Percentiles rank a stretch among this genome's conserved stretches.
Evolutionary conservation across 2,797 vertebrate genomes (phyloP).

Genomic region (Melanotaenia maccullochi): DNA sequence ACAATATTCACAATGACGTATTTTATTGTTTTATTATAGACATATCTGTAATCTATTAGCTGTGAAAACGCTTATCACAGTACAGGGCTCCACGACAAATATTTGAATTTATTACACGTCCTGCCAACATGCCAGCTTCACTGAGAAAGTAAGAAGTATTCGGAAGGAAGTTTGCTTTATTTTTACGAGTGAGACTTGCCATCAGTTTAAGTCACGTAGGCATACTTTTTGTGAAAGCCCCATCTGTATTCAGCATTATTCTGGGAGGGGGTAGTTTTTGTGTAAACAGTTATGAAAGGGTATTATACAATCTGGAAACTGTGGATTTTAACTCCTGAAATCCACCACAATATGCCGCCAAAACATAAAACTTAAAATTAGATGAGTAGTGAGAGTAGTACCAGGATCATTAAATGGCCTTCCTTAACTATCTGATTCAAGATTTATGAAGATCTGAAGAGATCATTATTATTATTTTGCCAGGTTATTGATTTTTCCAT

Average conservation of each 20-base stretch:
- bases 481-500: not conserved
- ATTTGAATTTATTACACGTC: not conserved
- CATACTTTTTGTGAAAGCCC: not conserved
- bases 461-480: not conserved
- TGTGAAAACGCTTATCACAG: not conserved
- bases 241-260: not conserved
- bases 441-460: not conserved
- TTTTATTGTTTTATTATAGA: conserved; percentile 5
- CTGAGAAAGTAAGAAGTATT: not conserved
- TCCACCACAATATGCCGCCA: not conserved
- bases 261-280: conserved; percentile 20
- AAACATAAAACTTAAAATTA: not conserved
- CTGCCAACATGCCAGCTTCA: not conserved
- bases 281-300: not conserved
- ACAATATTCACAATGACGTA: not conserved
- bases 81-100: not conserved
- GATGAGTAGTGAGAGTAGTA: not conserved
- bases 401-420: not conserved
- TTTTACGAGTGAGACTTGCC: not conserved
- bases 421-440: not conserved
- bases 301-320: conserved; percentile 10
- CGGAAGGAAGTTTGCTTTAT: not conserved
- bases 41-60: not conserved
- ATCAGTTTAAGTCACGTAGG: not conserved
- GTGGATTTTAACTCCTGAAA: not conserved